A percentile compares a stretch with the other conserved stretches of the same genome.
Conservation (phyloP, 2,113 vertebrate genomes). For the Protobothrops mucrosquamatus region DNA sequence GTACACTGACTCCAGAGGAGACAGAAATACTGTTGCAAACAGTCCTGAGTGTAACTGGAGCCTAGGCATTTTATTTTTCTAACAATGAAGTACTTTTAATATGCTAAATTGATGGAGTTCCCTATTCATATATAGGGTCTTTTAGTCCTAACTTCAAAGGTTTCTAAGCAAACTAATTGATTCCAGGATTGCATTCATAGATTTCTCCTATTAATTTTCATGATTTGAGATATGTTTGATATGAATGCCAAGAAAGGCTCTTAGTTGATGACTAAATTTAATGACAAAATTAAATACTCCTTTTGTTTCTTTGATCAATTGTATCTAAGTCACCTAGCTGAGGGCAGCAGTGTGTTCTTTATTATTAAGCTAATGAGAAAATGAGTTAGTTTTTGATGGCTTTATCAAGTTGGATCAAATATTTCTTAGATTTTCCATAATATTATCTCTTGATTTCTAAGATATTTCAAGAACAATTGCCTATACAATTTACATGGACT, state of each 20-base stretch:
- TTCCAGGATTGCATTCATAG: conserved; percentile 10
- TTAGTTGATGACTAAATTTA: conserved; percentile 38
- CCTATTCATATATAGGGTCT: not conserved
- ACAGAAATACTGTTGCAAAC: not conserved
- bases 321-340: not conserved
- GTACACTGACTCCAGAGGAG: not conserved
- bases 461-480: not conserved
- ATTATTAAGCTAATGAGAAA: conserved; percentile 6
- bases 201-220: conserved; percentile 24
- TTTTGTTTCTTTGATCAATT: conserved; percentile 3
- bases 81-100: conserved; percentile 3
- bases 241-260: conserved; percentile 11
- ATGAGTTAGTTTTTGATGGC: conserved; percentile 6
- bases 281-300: conserved; percentile 22
- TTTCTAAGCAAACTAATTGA: conserved; percentile 1
- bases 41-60: not conserved
- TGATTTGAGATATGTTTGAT: conserved; percentile 26
- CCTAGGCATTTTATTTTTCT: not conserved
- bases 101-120: not conserved
- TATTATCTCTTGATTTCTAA: conserved; percentile 4
- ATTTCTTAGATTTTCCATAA: not conserved
- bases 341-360: conserved; percentile 16
- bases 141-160: not conserved
- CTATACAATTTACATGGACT: not conserved
- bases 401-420: not conserved